phyloP scores from a whole-genome alignment of 2,797 vertebrate genomes.

The Gymnopithys bicolor region DNA sequence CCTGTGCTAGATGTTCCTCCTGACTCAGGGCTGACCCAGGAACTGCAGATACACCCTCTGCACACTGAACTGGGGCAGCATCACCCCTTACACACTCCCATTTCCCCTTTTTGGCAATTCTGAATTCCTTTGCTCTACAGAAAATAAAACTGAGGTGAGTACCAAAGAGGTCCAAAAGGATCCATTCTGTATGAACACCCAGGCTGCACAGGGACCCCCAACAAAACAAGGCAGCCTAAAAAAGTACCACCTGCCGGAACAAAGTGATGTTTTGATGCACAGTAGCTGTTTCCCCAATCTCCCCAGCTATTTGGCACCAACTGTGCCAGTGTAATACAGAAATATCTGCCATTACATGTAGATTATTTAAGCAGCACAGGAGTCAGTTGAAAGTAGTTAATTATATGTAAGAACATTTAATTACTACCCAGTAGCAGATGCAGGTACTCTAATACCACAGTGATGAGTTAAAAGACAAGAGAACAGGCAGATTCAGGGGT shows the following conservation, averaged over 20 bases:
- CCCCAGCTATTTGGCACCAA: neutral
- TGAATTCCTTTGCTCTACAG: neutral
- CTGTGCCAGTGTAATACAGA: neutral
- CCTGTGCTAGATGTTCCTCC: neutral
- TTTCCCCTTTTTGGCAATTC: neutral
- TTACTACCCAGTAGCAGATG: neutral
- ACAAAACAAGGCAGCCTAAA: neutral
- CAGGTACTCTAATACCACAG: neutral
- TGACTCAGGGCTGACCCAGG: neutral
- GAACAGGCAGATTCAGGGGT: neutral
- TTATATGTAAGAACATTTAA: slow-evolving; percentile 24
- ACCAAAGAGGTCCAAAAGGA: neutral
- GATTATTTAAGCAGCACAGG: neutral
- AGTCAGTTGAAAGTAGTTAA: neutral
- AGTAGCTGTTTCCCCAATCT: neutral
- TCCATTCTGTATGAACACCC: accelerated
- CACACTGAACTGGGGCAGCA: accelerated
- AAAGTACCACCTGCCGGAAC: neutral
- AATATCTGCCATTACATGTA: neutral
- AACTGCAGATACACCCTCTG: neutral
- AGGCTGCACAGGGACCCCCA: neutral
- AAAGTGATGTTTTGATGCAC: neutral
- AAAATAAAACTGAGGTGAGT: neutral
- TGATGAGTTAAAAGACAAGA: neutral
- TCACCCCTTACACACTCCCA: neutral